Evolutionary conservation across 2,888 invertebrate species (phyloP).

Genomic region (Chymomyza amoena): DNA sequence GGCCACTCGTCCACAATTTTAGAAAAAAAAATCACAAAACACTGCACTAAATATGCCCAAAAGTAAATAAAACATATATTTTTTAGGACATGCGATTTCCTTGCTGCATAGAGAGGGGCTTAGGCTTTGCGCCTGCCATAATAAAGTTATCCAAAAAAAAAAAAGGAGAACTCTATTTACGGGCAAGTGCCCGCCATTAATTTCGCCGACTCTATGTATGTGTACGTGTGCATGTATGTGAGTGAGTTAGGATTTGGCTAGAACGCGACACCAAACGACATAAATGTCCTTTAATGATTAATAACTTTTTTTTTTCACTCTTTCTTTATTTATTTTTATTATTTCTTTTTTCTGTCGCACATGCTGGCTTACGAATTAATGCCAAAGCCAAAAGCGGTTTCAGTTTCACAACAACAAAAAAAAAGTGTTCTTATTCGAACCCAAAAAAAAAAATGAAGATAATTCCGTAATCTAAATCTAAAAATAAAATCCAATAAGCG

Average conservation of each 20-base stretch:
- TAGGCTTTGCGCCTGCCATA: not conserved
- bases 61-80: not conserved
- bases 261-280: conserved; percentile 53
- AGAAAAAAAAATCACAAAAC: too few relatives aligned
- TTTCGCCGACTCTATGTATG: not conserved
- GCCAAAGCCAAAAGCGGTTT: conserved; percentile 42
- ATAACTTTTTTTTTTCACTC: conserved; percentile 66
- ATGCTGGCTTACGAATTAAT: conserved; percentile 24
- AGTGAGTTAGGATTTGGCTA: conserved; percentile 13
- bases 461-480: not conserved
- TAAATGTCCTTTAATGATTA: conserved; percentile 68
- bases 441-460: not conserved
- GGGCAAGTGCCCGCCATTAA: conserved; percentile 30
- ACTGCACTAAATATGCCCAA: not conserved
- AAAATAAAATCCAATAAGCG: not conserved
- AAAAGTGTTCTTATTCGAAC: not conserved
- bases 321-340: conserved; percentile 4
- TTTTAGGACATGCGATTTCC: not conserved
- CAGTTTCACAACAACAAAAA: conserved; percentile 45
- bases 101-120: too few relatives aligned
- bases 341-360: conserved; percentile 36
- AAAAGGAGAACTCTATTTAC: conserved; percentile 40
- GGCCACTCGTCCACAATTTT: too few relatives aligned
- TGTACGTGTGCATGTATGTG: conserved; percentile 11
- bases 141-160: conserved; percentile 34